These are phyloP conservation scores for Aptenodytes patagonicus DNA, from an alignment of 2,113 vertebrate genomes.

Conservation along the genomic window DNA sequence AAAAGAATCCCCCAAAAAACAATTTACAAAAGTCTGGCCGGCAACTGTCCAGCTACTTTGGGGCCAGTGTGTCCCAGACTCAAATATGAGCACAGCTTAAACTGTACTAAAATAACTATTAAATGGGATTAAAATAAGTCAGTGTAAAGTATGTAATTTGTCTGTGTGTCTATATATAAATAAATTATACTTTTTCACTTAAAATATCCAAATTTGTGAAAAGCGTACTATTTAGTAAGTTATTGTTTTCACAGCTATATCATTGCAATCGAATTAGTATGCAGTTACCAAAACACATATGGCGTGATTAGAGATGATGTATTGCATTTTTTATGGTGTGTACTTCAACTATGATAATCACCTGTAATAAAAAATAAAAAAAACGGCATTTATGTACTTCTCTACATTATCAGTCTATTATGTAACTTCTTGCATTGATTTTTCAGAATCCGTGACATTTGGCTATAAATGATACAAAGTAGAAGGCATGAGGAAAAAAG, in stretches of 20 bases:
- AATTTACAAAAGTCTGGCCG: neutral
- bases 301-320: neutral
- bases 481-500: neutral
- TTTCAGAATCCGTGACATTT: neutral
- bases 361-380: neutral
- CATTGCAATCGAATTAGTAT: accelerated
- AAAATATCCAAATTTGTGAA: neutral
- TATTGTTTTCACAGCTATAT: neutral
- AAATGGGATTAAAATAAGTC: neutral
- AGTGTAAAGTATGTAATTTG: neutral
- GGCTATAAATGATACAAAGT: neutral
- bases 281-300: neutral
- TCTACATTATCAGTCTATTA: neutral
- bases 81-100: neutral
- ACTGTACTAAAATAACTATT: neutral
- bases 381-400: neutral
- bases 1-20: neutral
- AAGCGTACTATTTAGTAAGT: neutral
- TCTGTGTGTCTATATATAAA: neutral
- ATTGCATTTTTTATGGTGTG: conserved; percentile 16
- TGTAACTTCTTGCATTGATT: conserved; percentile 29
- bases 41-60: neutral
- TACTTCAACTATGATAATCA: conserved; percentile 44
- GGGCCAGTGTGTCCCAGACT: neutral
- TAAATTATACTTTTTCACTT: neutral